Base-by-base conservation (phyloP, 1,140 invertebrate genomes). In the Drosophila auraria region DNA sequence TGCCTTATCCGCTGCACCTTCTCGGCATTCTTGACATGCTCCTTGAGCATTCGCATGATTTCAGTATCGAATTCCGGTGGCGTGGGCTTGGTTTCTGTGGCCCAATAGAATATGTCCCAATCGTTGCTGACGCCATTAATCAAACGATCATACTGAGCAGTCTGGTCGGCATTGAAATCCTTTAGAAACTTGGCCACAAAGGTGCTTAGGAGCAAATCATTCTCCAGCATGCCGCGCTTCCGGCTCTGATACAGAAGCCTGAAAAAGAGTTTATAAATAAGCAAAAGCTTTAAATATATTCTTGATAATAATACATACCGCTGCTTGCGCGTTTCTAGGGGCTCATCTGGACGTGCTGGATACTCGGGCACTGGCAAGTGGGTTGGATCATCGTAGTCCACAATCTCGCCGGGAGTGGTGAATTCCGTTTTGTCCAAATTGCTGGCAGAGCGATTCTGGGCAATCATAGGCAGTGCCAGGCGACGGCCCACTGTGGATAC, bases 61-160 rank as follows among this genome's bases (percentile, higher is more conserved):
- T 97, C 96, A 92, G 96, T 98, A 76, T 99, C 95, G 94, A 97
- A 99, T 93, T 99, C 97, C 42, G 94, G 81, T 5, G 98, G 98
- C 12, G 96, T 97, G 51, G 96, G 95, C 92, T 97, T 96, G 0
- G 95, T 95, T 59, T 95, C 96, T 42, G 96, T 96, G 3, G 97
- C 96, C 98, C 98, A 99, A 87, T 99, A 97, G 93, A 96, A 99
- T 74, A 99, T 96, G 78, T 99, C 98, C 98, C 98, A 99, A 93
- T 99, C 98, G 93, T 99, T 99, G 7, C 96, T 97, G 17, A 98
- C 97, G 47, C 96, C 94, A 94, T 99, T 99, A 56, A 99, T 99
- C 1, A 99, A 94, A 38, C 95, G 94, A 92, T 99, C 98, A 93
- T 99, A 99, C 72, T 96, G 93, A 60, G 95, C 94, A 2, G 98